Percentiles rank a stretch among this genome's conserved stretches.
Evolutionary conservation across 2,113 vertebrate genomes (phyloP).

Genomic region (Talpa occidentalis): DNA sequence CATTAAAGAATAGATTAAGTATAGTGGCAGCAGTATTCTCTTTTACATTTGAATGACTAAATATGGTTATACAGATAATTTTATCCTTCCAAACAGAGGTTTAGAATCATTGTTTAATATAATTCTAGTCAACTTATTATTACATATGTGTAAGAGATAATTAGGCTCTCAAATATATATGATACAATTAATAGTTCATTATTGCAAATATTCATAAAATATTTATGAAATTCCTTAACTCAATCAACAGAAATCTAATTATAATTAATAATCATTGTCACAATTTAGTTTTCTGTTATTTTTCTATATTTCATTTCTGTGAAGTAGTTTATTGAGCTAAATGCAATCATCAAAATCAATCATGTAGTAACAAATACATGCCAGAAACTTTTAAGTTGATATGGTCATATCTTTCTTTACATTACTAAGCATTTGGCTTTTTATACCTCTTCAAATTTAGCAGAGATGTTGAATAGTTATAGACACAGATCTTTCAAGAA

Average conservation of each 20-base stretch:
- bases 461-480: neutral
- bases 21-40: conserved; percentile 23
- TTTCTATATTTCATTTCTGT: conserved; percentile 7
- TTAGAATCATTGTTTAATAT: conserved; percentile 44
- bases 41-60: conserved; percentile 43
- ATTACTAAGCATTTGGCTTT: neutral
- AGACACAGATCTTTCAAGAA: neutral
- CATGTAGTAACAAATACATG: neutral
- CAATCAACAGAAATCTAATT: conserved; percentile 15
- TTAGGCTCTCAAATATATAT: neutral
- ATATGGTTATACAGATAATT: neutral
- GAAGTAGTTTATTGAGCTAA: neutral
- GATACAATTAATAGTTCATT: neutral
- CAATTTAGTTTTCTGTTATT: neutral
- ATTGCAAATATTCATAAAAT: neutral
- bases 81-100: neutral
- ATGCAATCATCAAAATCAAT: neutral
- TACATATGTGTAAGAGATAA: neutral
- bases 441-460: neutral
- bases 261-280: neutral
- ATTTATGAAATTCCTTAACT: neutral
- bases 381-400: conserved; percentile 34
- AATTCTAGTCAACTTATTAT: conserved; percentile 13
- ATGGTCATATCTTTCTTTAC: neutral
- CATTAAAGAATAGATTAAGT: conserved; percentile 31